Evolutionary conservation across 2,113 vertebrate genomes (phyloP).

Genomic region (Corythornis madagascariensis): DNA sequence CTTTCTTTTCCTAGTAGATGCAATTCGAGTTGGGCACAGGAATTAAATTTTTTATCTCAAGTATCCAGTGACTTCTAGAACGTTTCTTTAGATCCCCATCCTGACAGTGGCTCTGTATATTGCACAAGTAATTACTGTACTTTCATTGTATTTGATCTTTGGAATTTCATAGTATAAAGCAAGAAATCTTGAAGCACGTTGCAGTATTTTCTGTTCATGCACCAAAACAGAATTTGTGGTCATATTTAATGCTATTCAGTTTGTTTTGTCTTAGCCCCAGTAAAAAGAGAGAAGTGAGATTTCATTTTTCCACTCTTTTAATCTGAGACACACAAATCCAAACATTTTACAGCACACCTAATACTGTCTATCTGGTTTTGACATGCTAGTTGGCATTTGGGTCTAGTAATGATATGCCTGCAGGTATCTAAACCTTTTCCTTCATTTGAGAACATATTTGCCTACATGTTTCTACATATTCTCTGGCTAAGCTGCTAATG

Average conservation of each 20-base stretch:
- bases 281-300: background rate
- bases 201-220: background rate
- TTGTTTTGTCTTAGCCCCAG: background rate
- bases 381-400: conserved; percentile 15
- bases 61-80: background rate
- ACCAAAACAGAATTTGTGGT: background rate
- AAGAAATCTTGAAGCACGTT: background rate
- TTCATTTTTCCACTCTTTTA: background rate
- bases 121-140: background rate
- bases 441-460: conserved; percentile 1
- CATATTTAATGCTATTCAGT: background rate
- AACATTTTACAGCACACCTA: background rate
- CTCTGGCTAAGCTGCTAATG: background rate
- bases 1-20: background rate
- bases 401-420: background rate
- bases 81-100: background rate
- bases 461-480: conserved; percentile 35
- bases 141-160: background rate
- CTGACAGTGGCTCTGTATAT: background rate
- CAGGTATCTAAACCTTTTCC: conserved; percentile 4
- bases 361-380: background rate
- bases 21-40: background rate
- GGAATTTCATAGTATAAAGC: background rate
- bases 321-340: background rate
- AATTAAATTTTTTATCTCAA: background rate